Percentiles rank a stretch among this genome's conserved stretches.
phyloP scores from a whole-genome alignment of 2,797 vertebrate genomes.

The Dryobates pubescens region DNA sequence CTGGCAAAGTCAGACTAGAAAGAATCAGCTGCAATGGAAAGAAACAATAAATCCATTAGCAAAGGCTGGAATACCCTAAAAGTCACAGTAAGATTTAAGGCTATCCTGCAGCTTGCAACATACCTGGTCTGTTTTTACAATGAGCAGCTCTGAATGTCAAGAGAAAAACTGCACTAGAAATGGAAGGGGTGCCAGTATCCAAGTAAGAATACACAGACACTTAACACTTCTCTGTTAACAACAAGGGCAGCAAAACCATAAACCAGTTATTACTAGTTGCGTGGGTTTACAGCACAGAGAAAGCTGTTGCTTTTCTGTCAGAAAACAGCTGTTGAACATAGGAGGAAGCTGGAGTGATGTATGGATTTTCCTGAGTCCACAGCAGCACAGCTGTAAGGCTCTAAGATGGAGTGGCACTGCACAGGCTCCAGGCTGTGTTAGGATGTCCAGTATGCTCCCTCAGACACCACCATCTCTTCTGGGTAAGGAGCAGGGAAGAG shows the following conservation, averaged over 20 bases:
- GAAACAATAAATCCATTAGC: background rate
- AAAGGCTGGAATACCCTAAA: background rate
- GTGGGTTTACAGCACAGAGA: background rate
- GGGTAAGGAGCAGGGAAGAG: background rate
- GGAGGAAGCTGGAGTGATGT: background rate
- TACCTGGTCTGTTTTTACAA: constrained; percentile 1
- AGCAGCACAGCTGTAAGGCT: background rate
- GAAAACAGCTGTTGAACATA: background rate
- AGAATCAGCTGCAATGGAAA: background rate
- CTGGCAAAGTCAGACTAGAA: background rate
- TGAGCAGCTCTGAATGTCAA: background rate
- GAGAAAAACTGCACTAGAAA: background rate
- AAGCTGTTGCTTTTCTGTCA: background rate
- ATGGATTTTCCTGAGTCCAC: background rate
- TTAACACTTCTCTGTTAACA: background rate
- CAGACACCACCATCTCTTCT: background rate
- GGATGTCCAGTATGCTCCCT: background rate
- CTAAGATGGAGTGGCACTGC: background rate
- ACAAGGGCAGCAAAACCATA: background rate
- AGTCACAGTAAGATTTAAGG: background rate
- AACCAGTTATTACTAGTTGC: background rate
- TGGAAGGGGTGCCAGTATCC: background rate
- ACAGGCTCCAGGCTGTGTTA: background rate
- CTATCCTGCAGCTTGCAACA: background rate
- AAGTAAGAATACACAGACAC: background rate